Evolutionary conservation across 1,140 invertebrate genomes (phyloP).

Genomic region (Luehdorfia chinensis): DNA sequence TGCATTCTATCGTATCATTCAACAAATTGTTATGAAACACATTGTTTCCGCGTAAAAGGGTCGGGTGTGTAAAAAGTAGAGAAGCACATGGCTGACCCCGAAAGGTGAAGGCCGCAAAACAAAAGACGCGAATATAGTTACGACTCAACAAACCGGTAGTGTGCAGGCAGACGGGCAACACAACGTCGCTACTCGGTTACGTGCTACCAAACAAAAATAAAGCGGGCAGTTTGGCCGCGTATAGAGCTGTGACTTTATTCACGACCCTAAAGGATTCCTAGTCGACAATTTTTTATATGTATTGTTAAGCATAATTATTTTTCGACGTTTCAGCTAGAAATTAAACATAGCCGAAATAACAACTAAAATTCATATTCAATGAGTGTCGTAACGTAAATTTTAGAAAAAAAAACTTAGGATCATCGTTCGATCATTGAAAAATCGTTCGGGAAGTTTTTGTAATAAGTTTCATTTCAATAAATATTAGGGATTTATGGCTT

Average conservation of each 20-base stretch:
- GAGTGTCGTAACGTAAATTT: too few relatives aligned
- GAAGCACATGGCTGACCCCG: constrained; percentile 11
- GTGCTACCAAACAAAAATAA: constrained; percentile 41
- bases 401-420: too few relatives aligned
- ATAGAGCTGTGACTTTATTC: constrained; percentile 9
- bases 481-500: too few relatives aligned
- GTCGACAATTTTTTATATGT: too few relatives aligned
- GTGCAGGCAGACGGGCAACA: constrained; percentile 29
- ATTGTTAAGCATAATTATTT: too few relatives aligned
- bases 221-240: constrained; percentile 17
- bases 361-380: too few relatives aligned
- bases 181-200: constrained; percentile 55
- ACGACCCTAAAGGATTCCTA: too few relatives aligned
- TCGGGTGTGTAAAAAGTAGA: constrained; percentile 16
- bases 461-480: too few relatives aligned
- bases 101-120: constrained; percentile 44
- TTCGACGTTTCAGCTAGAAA: too few relatives aligned
- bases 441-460: too few relatives aligned
- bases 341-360: too few relatives aligned
- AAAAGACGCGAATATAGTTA: constrained; percentile 26
- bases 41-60: constrained; percentile 16
- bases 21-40: neutral
- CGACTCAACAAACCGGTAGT: constrained; percentile 28
- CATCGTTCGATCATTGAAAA: too few relatives aligned
- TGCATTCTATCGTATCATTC: constrained; percentile 9